Conservation (phyloP, 2,113 vertebrate genomes). For the Myrmecophaga tridactyla region DNA sequence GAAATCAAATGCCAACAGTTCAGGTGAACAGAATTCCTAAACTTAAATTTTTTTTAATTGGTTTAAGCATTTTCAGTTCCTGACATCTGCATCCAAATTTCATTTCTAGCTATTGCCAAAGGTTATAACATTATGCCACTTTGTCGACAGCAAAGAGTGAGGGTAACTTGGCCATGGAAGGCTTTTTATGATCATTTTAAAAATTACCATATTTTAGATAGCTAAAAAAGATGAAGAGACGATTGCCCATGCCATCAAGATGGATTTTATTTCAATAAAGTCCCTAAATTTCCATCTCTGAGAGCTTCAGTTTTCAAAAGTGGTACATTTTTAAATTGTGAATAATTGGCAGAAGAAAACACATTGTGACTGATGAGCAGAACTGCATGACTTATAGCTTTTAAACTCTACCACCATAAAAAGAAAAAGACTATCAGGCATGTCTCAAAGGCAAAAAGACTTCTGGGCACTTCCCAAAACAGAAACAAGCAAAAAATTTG, state of each 20-base stretch:
- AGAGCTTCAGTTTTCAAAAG: not conserved
- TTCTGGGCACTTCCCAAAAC: conserved; percentile 31
- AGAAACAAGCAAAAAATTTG: conserved; percentile 5
- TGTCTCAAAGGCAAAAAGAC: conserved; percentile 23
- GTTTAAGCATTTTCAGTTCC: not conserved
- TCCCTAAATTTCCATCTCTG: not conserved
- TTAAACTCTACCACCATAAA: conserved; percentile 1
- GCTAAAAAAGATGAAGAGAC: not conserved
- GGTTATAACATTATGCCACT: not conserved
- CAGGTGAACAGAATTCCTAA: not conserved
- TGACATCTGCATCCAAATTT: not conserved
- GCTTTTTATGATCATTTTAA: not conserved
- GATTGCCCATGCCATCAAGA: not conserved
- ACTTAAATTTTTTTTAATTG: not conserved
- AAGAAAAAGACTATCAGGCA: conserved; percentile 4
- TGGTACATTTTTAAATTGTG: not conserved
- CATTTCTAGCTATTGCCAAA: not conserved
- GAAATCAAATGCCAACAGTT: not conserved
- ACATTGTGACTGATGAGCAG: not conserved
- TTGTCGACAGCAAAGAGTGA: not conserved
- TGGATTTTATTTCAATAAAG: not conserved
- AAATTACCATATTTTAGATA: not conserved
- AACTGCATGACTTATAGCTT: not conserved
- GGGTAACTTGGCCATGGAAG: not conserved
- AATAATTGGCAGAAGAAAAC: not conserved